phyloP scores from a whole-genome alignment of 2,113 vertebrate genomes.

The Brevimyrus niger region DNA sequence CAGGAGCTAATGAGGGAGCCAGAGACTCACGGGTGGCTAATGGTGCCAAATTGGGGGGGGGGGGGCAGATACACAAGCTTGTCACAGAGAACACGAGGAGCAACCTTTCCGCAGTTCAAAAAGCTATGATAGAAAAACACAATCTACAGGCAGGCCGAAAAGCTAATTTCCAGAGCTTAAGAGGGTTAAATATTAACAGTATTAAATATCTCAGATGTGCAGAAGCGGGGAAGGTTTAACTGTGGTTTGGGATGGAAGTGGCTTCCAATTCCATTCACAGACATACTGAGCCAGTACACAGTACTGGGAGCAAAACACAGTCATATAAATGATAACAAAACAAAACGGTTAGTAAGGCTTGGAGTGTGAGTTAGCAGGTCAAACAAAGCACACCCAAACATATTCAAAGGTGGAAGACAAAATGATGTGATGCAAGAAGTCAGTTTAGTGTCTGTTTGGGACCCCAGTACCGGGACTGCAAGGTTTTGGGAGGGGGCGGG shows the following conservation, averaged over 20 bases:
- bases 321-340: not conserved
- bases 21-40: not conserved
- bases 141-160: not conserved
- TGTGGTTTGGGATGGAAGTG: not conserved
- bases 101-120: not conserved
- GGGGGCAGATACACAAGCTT: not conserved
- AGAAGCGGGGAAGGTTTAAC: not conserved
- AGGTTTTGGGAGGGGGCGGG: not conserved
- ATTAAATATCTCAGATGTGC: not conserved
- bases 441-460: not conserved
- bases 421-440: not conserved
- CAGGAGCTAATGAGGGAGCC: not conserved
- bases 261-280: slow-evolving; percentile 13
- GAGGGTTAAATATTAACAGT: not conserved
- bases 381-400: not conserved
- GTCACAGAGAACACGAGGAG: not conserved
- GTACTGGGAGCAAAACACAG: not conserved
- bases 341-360: not conserved
- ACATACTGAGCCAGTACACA: not conserved
- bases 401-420: not conserved
- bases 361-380: not conserved
- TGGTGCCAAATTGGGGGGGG: not conserved
- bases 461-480: not conserved
- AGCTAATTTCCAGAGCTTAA: not conserved
- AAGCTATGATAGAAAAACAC: not conserved